A percentile compares a stretch with the other conserved stretches of the same genome.
These are phyloP conservation scores for Neomonachus schauinslandi DNA, from an alignment of 2,113 vertebrate species.

Conservation along the genomic window DNA sequence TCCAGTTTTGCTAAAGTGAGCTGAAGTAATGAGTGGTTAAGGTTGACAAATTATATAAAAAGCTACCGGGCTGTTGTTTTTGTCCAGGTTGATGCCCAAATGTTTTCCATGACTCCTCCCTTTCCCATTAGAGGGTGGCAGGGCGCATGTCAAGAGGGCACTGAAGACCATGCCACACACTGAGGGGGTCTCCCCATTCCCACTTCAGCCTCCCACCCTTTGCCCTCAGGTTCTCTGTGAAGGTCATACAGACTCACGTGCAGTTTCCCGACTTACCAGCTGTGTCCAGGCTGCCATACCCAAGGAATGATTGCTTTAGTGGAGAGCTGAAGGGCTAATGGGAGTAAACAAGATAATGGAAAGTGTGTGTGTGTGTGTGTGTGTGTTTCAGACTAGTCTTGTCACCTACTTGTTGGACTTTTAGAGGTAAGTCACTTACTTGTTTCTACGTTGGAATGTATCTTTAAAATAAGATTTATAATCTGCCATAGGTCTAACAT, in stretches of 20 bases:
- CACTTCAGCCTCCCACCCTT: not conserved
- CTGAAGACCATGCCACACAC: not conserved
- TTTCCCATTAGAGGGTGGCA: not conserved
- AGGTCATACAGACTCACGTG: not conserved
- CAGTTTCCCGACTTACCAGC: not conserved
- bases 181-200: not conserved
- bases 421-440: not conserved
- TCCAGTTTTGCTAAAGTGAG: not conserved
- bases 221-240: not conserved
- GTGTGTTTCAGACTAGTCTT: not conserved
- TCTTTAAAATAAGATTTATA: constrained; percentile 30
- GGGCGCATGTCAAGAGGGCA: not conserved
- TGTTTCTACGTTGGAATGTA: not conserved
- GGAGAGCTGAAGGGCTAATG: not conserved
- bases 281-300: not conserved
- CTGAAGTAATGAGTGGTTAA: not conserved
- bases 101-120: not conserved
- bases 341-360: not conserved
- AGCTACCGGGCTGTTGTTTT: not conserved
- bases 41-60: not conserved
- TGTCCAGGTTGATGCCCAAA: not conserved
- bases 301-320: not conserved
- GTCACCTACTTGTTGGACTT: not conserved
- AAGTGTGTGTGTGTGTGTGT: not conserved
- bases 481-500: not conserved